Evolutionary conservation across 2,888 invertebrate species (phyloP).

Genomic region (Rhagonycha fulva): DNA sequence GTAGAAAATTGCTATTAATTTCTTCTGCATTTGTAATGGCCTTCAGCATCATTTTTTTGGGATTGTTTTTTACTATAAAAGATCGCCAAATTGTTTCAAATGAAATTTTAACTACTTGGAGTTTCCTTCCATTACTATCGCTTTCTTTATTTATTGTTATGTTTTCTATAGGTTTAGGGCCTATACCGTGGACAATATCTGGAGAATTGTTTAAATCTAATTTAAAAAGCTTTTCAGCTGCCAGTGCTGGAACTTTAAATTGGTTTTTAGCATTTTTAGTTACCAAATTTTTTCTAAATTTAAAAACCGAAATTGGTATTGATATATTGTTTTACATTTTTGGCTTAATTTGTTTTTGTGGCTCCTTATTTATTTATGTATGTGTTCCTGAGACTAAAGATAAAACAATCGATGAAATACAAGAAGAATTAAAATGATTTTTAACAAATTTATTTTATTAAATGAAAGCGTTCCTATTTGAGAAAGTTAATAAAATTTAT

Average conservation of each 20-base stretch:
- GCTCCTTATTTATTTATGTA: conserved; percentile 70
- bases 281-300: conserved; percentile 70
- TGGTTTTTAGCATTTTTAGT: conserved; percentile 83
- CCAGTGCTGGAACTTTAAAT: conserved; percentile 80
- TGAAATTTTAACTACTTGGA: conserved; percentile 59
- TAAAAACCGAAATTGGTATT: conserved; percentile 61
- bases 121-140: conserved; percentile 76
- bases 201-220: conserved; percentile 82
- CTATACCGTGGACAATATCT: conserved; percentile 86
- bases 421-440: conserved; percentile 54
- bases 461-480: background rate
- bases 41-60: conserved; percentile 70
- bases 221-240: conserved; percentile 76
- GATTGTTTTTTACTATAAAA: conserved; percentile 68
- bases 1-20: conserved; percentile 76
- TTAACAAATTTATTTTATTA: background rate
- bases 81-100: conserved; percentile 47
- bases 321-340: conserved; percentile 78
- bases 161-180: conserved; percentile 85
- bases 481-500: no score
- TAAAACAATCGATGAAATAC: conserved; percentile 72
- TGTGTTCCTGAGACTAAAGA: conserved; percentile 73
- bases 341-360: conserved; percentile 66
- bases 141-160: conserved; percentile 78
- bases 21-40: conserved; percentile 73